Base-by-base conservation (phyloP, 2,888 invertebrate species). In the Myopa tessellatipennis region DNA sequence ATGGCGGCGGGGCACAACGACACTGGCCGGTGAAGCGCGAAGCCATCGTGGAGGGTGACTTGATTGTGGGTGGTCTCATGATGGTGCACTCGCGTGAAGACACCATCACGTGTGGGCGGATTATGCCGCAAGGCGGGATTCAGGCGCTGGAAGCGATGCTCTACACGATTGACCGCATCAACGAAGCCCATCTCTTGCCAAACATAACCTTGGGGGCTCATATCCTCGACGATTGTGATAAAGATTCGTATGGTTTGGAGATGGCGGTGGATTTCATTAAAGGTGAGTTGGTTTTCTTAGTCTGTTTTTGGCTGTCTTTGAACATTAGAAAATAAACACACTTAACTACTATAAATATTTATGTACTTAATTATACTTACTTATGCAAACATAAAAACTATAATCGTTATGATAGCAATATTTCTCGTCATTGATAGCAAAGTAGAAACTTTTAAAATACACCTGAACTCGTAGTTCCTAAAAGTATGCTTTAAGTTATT, bases 251-350 rank as follows among this genome's bases (percentile, higher is more conserved):
- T 85, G 97, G 96, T 0, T 91, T 97, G 74, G 96, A 97, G 89
- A 96, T 96, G 93, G 95, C 96, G 1, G 95, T 97, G 67, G 96
- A 96, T 89, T 97, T 97, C 88, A 97, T 97, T 82, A 95, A 96
- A 92, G 96, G 96, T 96, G 90, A 89, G 92, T 81, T 4, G 8
- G 67, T 4, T 71, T 34, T 8, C 8, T 50, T 18, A 55, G 34
- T 40, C 67, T 38, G 3, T 45, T 10, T 67, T 26, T 26, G 26
- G 26, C 36, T 34, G 38, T 65, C 3, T 34, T 10, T 36, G 1
- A 26, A 26, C 26, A 26, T 1, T 26, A 26, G n/a, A 26, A 26
- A 26, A 26, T 26, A 1, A 26, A 2, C 26, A 26, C 26, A 26
- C 1, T 26, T 26, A 26, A 1, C 26, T 26, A 26, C 1, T 26